phyloP scores from a whole-genome alignment of 2,888 invertebrate species.

The Kryphioiulus occultus region DNA sequence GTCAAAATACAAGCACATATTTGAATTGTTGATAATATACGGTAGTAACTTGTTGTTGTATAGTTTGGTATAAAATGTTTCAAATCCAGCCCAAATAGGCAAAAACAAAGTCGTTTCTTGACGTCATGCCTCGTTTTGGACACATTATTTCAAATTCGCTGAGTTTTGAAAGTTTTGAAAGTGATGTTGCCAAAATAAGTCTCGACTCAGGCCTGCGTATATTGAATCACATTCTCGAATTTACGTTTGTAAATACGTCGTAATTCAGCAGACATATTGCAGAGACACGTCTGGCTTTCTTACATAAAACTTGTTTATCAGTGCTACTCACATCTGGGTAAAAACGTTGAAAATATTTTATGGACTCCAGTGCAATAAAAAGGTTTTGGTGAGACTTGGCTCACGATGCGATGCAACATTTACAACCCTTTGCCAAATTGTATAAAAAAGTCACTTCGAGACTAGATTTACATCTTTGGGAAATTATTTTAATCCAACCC shows the following conservation, averaged over 20 bases:
- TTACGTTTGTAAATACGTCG: slow-evolving; percentile 1
- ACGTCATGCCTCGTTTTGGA: not conserved
- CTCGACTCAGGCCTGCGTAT: not conserved
- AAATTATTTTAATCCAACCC: not conserved
- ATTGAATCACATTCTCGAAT: not conserved
- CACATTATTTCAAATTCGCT: not conserved
- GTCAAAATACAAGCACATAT: too few relatives aligned
- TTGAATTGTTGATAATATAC: too few relatives aligned
- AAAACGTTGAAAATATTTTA: not conserved
- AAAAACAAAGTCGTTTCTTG: not conserved
- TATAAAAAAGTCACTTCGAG: not conserved
- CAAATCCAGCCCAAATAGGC: not conserved
- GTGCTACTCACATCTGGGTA: not conserved
- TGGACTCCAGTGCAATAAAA: not conserved
- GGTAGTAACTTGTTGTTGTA: too few relatives aligned
- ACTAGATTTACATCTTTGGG: not conserved
- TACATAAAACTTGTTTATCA: slow-evolving; percentile 32
- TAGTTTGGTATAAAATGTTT: too few relatives aligned
- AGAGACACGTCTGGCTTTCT: not conserved
- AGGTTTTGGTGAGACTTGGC: not conserved
- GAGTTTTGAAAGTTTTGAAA: not conserved
- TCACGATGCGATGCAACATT: not conserved
- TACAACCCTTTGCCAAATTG: not conserved
- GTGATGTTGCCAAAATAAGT: not conserved
- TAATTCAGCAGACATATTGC: slow-evolving; percentile 2